Conservation (phyloP, 53 echinoderm and acorn worm species). For the Patiria pectinifera region DNA sequence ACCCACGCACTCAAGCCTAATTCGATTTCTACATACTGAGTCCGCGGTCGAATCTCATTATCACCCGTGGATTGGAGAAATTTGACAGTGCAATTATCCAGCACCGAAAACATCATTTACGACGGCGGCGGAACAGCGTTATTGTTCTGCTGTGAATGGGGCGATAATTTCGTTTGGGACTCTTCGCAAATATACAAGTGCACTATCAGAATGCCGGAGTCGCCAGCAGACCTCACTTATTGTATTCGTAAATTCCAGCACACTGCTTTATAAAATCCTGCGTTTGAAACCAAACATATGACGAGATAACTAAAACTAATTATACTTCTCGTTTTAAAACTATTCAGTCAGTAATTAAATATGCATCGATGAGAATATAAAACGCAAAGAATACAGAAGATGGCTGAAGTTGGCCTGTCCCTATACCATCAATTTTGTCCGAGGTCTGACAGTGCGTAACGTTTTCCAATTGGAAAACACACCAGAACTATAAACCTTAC, state of each 20-base stretch:
- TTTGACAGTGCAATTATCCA: conserved; percentile 52
- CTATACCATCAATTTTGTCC: too few relatives aligned
- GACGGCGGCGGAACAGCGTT: not conserved
- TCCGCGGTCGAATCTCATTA: conserved; percentile 33
- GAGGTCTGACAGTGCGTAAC: too few relatives aligned
- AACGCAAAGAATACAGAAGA: too few relatives aligned
- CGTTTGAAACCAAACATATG: not conserved
- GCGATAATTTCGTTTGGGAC: conserved; percentile 36
- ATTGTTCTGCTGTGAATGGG: conserved; percentile 47
- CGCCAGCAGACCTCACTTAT: not conserved
- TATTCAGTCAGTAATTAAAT: not conserved
- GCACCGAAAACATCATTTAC: conserved; percentile 9
- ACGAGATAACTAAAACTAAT: not conserved
- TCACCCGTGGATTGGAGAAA: conserved; percentile 19
- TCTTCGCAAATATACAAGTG: conserved; percentile 4
- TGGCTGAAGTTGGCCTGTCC: too few relatives aligned
- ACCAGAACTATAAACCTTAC: too few relatives aligned
- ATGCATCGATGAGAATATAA: not conserved
- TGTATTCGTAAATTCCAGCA: conserved; percentile 29
- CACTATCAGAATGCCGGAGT: not conserved
- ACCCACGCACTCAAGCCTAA: conserved; percentile 29
- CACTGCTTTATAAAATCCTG: not conserved
- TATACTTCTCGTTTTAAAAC: not conserved
- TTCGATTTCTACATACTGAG: conserved; percentile 25
- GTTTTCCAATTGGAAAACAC: too few relatives aligned